Evolutionary conservation across 2,113 vertebrate genomes (phyloP).

Genomic region (Microtus oregoni): DNA sequence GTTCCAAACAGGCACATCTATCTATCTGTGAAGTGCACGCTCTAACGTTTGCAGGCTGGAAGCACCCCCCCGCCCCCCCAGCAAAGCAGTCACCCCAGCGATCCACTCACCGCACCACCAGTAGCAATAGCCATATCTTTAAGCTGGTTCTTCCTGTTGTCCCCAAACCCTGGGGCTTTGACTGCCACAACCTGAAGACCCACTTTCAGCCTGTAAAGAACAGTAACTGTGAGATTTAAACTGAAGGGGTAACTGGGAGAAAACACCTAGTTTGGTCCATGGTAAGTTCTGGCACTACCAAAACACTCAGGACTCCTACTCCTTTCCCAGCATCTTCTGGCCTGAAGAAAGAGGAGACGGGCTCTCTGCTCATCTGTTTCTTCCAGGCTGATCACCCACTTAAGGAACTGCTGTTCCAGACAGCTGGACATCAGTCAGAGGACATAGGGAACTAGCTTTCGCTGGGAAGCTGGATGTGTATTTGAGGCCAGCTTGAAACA

Average conservation of each 20-base stretch:
- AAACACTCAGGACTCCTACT: background rate
- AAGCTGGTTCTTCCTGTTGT: constrained; percentile 98
- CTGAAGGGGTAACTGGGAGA: background rate
- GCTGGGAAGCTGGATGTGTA: background rate
- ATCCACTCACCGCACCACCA: constrained; percentile 93
- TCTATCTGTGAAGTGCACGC: background rate
- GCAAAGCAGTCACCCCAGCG: background rate
- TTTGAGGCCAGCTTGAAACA: background rate
- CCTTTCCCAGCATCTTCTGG: background rate
- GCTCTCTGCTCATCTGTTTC: background rate
- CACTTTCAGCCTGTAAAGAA: constrained; percentile 92
- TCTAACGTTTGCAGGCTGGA: background rate
- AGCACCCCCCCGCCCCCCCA: background rate
- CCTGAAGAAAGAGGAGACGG: background rate
- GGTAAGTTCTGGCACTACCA: background rate
- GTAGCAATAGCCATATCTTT: constrained; percentile 96
- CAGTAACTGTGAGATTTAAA: constrained; percentile 31
- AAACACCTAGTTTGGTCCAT: background rate
- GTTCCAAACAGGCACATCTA: background rate
- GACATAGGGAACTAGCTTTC: background rate
- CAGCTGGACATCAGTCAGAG: background rate
- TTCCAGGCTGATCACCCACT: background rate
- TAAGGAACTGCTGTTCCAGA: background rate
- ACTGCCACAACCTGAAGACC: constrained; percentile 98
- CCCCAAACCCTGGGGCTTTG: constrained; percentile 98